Conservation (phyloP, 1,140 invertebrate genomes). For the Ruditapes philippinarum region DNA sequence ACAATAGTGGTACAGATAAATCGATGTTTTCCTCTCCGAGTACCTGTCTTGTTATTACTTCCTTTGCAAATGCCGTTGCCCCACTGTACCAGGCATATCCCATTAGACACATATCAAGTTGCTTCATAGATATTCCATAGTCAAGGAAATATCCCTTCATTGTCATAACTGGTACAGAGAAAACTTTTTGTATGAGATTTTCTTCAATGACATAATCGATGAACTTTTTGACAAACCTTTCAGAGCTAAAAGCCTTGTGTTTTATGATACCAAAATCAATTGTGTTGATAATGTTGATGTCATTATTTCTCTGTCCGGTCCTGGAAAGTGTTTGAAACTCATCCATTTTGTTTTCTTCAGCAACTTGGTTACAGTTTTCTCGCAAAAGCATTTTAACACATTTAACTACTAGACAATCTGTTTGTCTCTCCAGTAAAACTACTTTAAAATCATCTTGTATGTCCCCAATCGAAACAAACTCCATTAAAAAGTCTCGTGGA, state of each 20-base stretch:
- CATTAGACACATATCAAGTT: not conserved
- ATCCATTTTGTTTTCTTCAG: not conserved
- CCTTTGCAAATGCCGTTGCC: not conserved
- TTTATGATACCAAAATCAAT: conserved; percentile 46
- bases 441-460: not conserved
- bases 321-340: not conserved
- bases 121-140: conserved; percentile 19
- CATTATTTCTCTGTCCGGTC: not conserved
- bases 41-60: not conserved
- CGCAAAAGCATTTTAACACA: not conserved
- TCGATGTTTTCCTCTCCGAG: not conserved
- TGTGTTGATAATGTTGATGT: not conserved
- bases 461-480: not conserved
- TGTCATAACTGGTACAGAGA: conserved; percentile 7
- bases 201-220: not conserved
- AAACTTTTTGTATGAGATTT: not conserved
- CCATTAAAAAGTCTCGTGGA: conserved; percentile 40
- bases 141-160: conserved; percentile 43
- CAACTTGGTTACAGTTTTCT: not conserved
- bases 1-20: not conserved
- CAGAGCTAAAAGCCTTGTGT: not conserved
- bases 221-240: conserved; percentile 6
- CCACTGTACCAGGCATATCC: conserved; percentile 4
- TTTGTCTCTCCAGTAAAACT: not conserved
- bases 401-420: not conserved